Evolutionary conservation across 2,888 invertebrate genomes (phyloP).

Genomic region (Agrilus biguttatus): DNA sequence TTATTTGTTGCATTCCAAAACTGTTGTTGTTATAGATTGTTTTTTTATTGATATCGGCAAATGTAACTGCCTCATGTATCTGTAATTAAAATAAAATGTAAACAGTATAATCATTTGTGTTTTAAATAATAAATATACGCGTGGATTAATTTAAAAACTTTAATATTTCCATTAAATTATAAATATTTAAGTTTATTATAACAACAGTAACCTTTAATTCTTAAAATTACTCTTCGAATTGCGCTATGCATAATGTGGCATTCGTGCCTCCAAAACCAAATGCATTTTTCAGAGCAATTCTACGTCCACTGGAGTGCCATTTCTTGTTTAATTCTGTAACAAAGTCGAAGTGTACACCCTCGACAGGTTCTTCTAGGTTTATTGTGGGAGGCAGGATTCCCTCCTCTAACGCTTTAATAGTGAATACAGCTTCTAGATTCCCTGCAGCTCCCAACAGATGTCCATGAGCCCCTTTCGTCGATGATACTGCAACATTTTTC

Average conservation of each 20-base stretch:
- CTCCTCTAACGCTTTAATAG: constrained; percentile 62
- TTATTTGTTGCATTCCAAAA: constrained; percentile 32
- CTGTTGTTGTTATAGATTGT: constrained; percentile 26
- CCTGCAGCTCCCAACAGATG: constrained; percentile 96
- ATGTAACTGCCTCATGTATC: too few relatives aligned
- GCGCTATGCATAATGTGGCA: constrained; percentile 62
- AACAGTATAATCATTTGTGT: background rate
- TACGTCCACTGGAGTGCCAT: constrained; percentile 41
- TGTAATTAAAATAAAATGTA: constrained; percentile 1
- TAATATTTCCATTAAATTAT: too few relatives aligned
- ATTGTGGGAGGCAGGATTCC: constrained; percentile 75
- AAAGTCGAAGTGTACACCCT: constrained; percentile 51
- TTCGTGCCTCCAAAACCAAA: constrained; percentile 99
- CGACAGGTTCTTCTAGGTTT: constrained; percentile 61
- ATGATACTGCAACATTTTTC: constrained; percentile 55
- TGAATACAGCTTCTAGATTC: constrained; percentile 79
- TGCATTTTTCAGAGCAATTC: constrained; percentile 86
- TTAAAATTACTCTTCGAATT: constrained; percentile 21
- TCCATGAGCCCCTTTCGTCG: constrained; percentile 94
- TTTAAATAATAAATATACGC: too few relatives aligned
- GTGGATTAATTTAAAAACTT: too few relatives aligned
- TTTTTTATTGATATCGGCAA: constrained; percentile 10
- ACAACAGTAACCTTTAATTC: background rate
- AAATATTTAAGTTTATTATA: background rate
- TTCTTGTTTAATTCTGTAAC: constrained; percentile 37